Conservation (phyloP, 2,113 vertebrate species). For the Elephas maximus region DNA sequence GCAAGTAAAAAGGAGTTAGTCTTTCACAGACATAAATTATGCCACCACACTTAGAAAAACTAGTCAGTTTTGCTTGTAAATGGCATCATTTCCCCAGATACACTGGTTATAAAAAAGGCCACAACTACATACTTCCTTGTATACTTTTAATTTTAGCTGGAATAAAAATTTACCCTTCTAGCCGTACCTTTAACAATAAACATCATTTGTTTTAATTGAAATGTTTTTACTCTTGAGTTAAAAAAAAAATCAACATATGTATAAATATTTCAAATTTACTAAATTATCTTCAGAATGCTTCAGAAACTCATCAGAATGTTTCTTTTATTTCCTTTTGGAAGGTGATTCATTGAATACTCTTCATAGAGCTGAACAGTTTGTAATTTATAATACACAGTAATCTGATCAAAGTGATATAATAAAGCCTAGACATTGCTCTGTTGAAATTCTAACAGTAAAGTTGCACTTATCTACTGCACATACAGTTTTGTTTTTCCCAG, state of each 20-base stretch:
- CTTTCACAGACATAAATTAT: conserved; percentile 3
- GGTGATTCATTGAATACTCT: conserved; percentile 13
- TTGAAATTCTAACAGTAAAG: conserved; percentile 38
- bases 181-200: conserved; percentile 22
- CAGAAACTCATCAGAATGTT: background rate
- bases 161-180: conserved; percentile 37
- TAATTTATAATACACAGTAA: conserved; percentile 22
- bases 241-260: conserved; percentile 15
- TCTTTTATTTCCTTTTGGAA: conserved; percentile 47
- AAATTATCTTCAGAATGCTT: conserved; percentile 53
- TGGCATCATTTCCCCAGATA: conserved; percentile 4
- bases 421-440: conserved; percentile 19
- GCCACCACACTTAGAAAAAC: conserved; percentile 33
- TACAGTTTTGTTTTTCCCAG: background rate
- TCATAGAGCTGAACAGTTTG: conserved; percentile 5
- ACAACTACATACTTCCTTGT: background rate
- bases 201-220: conserved; percentile 53
- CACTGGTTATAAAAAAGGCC: background rate
- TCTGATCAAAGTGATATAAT: conserved; percentile 1
- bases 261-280: conserved; percentile 59
- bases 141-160: conserved; percentile 26
- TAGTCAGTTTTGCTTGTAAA: conserved; percentile 36
- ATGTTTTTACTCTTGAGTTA: conserved; percentile 42
- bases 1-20: background rate
- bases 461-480: conserved; percentile 21